Percentiles rank a stretch among this genome's conserved stretches.
Evolutionary conservation across 2,888 invertebrate genomes (phyloP).

Genomic region (Hydroisotoma schaefferi): DNA sequence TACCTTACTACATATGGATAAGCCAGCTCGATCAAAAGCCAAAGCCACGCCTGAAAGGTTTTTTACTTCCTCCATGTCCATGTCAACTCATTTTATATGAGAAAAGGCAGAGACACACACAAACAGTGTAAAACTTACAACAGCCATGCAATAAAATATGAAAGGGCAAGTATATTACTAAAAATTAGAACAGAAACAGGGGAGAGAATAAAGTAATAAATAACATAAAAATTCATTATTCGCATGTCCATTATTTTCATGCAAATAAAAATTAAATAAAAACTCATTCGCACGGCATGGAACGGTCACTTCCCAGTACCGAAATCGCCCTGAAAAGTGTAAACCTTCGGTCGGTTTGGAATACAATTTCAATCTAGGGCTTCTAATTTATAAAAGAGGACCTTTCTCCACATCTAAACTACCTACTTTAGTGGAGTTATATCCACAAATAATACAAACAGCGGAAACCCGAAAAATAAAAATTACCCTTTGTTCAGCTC

Average conservation of each 20-base stretch:
- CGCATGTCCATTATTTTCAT: slow-evolving; percentile 4
- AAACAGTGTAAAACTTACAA: too few species aligned
- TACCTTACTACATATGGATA: too few species aligned
- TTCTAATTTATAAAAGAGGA: too few species aligned
- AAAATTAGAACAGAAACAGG: too few species aligned
- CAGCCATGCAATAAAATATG: too few species aligned
- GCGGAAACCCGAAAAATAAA: slow-evolving; percentile 4
- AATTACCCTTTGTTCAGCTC: too few species aligned
- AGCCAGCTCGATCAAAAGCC: too few species aligned
- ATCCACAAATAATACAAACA: neutral
- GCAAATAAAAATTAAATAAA: slow-evolving; percentile 1
- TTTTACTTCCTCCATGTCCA: too few species aligned
- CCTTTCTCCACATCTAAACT: neutral
- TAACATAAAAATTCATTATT: slow-evolving; percentile 2
- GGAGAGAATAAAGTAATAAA: neutral
- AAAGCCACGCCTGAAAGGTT: too few species aligned
- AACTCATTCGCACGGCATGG: neutral
- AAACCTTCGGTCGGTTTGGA: neutral
- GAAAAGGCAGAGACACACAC: too few species aligned
- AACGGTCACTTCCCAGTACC: neutral
- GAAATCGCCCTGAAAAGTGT: neutral
- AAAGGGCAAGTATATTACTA: too few species aligned
- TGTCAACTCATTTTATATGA: too few species aligned
- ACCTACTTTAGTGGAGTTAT: neutral
- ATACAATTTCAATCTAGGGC: neutral